Evolutionary conservation across 1,140 invertebrate genomes (phyloP), one percentile per base, ranked within the genome.

Genomic region (Penaeus chinensis): DNA sequence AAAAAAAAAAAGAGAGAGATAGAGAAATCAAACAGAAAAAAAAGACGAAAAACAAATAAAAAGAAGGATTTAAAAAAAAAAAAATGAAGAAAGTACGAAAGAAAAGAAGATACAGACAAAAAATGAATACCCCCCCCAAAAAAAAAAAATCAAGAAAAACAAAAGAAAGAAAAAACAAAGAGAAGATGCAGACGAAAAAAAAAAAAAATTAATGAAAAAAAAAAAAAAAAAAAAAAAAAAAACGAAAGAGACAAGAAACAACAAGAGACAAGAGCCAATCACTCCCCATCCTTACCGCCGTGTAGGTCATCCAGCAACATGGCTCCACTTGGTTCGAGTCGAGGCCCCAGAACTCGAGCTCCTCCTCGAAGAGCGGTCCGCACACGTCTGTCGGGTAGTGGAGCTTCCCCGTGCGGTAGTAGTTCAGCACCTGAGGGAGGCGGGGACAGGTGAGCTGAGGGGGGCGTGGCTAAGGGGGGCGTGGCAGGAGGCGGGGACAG

Each of bases 241-340:
- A 42, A 78, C 7, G 16, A 78, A 18, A 11, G 10, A 78, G 11
- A 37, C 24, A 78, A 47, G 42, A 78, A 42, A 80, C 13, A 47
- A 27, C n/a, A 42, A 42, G 8, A 42, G 8, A 5, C 16, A 76
- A 27, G 54, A 80, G 22, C 22, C 22, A 80, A 61, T 0, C 0
- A 32, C 32, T 32, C 37, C 37, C 4, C 37, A 1, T 42, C 16
- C 90, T 87, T 54, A 90, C 90, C 78, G 88, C 89, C 10, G 94
- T 94, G 92, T 99, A 99, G 3, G 98, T 99, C 98, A 99, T 99
- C 98, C 98, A 99, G 93, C 99, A 99, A 93, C 99, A 99, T 0
- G 98, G 98, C 92, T 99, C 99, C 27, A 95, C 94, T 92, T 94
- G 96, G 92, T 96, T 96, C 19, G 95, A 94, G 91, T 96, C 95